phyloP scores from a whole-genome alignment of 2,797 vertebrate species.

The Meriones psammophilus region DNA sequence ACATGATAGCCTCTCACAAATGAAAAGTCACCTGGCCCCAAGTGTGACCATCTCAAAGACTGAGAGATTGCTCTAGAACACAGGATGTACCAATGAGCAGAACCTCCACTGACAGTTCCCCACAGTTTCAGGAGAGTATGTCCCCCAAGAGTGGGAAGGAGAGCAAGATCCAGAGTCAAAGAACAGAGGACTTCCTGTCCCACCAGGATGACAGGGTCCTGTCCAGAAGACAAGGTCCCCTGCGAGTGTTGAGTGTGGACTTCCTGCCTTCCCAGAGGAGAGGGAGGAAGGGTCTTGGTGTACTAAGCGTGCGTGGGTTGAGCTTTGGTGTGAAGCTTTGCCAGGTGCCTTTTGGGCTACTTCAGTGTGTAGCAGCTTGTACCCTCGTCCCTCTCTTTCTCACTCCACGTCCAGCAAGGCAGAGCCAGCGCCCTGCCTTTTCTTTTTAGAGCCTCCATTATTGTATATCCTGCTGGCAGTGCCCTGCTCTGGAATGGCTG shows the following conservation, averaged over 20 bases:
- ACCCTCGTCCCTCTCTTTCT: rapidly evolving
- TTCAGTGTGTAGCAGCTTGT: neutral
- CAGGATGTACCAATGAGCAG: neutral
- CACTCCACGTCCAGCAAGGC: neutral
- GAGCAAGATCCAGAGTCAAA: neutral
- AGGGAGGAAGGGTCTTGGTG: neutral
- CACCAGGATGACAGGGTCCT: neutral
- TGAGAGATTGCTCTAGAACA: rapidly evolving
- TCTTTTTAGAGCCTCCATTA: neutral
- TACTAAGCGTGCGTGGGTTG: neutral
- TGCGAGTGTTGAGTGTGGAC: neutral
- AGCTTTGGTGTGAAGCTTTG: neutral
- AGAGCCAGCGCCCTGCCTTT: neutral
- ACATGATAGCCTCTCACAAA: neutral
- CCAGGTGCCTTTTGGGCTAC: neutral
- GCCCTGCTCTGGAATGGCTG: neutral
- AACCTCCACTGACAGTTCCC: neutral
- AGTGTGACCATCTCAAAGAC: neutral
- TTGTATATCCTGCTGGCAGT: neutral
- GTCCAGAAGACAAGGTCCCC: neutral
- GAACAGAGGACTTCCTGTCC: neutral
- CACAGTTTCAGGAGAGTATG: neutral
- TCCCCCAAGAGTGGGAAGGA: neutral
- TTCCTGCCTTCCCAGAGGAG: neutral
- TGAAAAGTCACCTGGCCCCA: neutral